Evolutionary conservation across 2,888 invertebrate genomes (phyloP).

Genomic region (Furcula furcula): DNA sequence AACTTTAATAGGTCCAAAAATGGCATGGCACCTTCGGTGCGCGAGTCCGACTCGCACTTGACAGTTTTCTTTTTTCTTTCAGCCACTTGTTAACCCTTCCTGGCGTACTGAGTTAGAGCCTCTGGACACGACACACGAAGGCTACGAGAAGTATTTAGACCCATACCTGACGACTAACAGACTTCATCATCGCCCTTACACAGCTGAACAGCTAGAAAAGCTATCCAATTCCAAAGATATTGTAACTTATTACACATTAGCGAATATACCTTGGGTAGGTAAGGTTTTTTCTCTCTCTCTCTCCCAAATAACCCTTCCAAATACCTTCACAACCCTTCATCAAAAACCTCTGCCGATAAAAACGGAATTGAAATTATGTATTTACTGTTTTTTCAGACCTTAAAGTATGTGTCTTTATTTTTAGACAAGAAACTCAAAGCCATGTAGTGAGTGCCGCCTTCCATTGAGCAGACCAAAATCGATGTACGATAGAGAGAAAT

Average conservation of each 20-base stretch:
- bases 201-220: slow-evolving; percentile 53
- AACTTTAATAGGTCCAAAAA: too few relatives aligned
- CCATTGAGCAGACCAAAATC: slow-evolving; percentile 50
- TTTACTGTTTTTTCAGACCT: neutral
- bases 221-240: slow-evolving; percentile 53
- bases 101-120: slow-evolving; percentile 53
- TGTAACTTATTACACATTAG: slow-evolving; percentile 65
- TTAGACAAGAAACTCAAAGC: slow-evolving; percentile 57
- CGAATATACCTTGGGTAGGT: slow-evolving; percentile 60
- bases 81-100: slow-evolving; percentile 46
- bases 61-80: too few relatives aligned
- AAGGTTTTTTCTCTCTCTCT: too few relatives aligned
- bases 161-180: slow-evolving; percentile 67
- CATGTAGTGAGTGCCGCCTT: slow-evolving; percentile 47
- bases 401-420: slow-evolving; percentile 10
- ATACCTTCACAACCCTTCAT: too few relatives aligned
- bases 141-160: slow-evolving; percentile 65
- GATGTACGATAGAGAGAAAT: slow-evolving; percentile 61
- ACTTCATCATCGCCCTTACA: slow-evolving; percentile 63
- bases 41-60: too few relatives aligned
- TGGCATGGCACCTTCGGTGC: too few relatives aligned
- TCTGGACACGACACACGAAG: slow-evolving; percentile 64
- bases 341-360: too few relatives aligned
- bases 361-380: too few relatives aligned
- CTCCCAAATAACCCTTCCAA: too few relatives aligned